Evolutionary conservation across 2,888 invertebrate genomes (phyloP), one percentile per base, ranked within the genome.

Genomic region (Phalera bucephala): DNA sequence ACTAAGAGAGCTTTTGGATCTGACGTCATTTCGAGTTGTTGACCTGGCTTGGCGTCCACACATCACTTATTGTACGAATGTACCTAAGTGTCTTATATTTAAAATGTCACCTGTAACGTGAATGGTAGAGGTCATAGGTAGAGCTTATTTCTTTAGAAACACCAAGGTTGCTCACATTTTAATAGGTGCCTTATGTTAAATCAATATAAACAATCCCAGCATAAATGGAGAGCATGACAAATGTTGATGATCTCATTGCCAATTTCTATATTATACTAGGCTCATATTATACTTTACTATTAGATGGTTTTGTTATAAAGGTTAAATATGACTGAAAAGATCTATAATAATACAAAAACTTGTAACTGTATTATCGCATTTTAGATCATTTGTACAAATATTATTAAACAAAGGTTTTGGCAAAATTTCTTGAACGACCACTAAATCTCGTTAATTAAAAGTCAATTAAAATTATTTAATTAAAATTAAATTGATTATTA

Each of bases 1-100:
- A 62, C 54, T 44, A 49, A 51, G 35, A 40, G 46, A 52, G 41
- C 53, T 55, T 52, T 50, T 42, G 22, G 31, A 45, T 36, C 25
- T 75, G 73, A 72, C 72, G 71, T 76, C 73, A 78, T 61, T 34
- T 40, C 29, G 63, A 61, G 73, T 69, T 71, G 65, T 70, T 76
- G 73, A 75, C 72, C 74, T 45, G 65, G 51, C 49, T 60, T 52
- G 43, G 50, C 44, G 36, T 47, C 47, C 36, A 52, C 37, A 36
- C 34, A 41, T 48, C 38, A 47, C 28, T 54, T 36, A 43, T 25
- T 44, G 36, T 38, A 39, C 14, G 15, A 51, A 31, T 33, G 32
- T 31, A 52, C 33, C 28, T 33, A 40, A 28, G 28, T 31, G 21
- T 36, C 38, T 31, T 9, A 26, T 40, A 36, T 34, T 26, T 20